phyloP scores from a whole-genome alignment of 1,140 invertebrate genomes.

The Aporrectodea caliginosa region DNA sequence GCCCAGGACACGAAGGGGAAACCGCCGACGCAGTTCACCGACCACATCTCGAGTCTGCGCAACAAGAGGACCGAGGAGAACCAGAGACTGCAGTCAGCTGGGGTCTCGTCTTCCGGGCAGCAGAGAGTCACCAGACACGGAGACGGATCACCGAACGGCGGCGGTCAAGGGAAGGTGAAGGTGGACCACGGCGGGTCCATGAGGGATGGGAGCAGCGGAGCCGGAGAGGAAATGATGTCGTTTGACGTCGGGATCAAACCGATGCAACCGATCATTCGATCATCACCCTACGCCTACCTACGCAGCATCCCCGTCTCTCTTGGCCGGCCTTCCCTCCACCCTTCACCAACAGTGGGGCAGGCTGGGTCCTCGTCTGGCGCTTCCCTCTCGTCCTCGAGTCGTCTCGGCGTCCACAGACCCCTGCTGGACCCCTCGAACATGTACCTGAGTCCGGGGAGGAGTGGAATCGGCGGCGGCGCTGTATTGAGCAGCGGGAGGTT shows the following conservation, averaged over 20 bases:
- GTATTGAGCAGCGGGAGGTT: constrained; percentile 29
- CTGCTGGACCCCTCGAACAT: constrained; percentile 45
- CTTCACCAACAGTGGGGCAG: not conserved
- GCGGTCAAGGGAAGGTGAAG: constrained; percentile 43
- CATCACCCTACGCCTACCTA: constrained; percentile 53
- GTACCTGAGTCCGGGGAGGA: constrained; percentile 48
- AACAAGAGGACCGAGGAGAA: constrained; percentile 16
- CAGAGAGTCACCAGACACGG: constrained; percentile 21
- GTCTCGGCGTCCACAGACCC: constrained; percentile 45
- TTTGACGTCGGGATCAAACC: constrained; percentile 73
- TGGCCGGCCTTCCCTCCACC: constrained; percentile 5
- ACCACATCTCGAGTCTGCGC: constrained; percentile 31
- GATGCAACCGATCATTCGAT: constrained; percentile 78
- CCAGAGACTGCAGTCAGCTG: not conserved
- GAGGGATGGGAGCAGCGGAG: not conserved
- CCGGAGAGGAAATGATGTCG: constrained; percentile 40
- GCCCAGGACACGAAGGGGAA: not conserved
- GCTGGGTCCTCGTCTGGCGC: constrained; percentile 30
- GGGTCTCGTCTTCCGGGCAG: not conserved
- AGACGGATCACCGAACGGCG: constrained; percentile 50
- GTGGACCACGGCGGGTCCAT: constrained; percentile 42
- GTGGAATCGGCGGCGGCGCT: constrained; percentile 32
- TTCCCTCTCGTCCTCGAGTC: constrained; percentile 36
- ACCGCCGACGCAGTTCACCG: constrained; percentile 5
- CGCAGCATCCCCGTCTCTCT: constrained; percentile 35